Evolutionary conservation across 1,140 invertebrate genomes (phyloP).

Genomic region (Brachionus manjavacas): DNA sequence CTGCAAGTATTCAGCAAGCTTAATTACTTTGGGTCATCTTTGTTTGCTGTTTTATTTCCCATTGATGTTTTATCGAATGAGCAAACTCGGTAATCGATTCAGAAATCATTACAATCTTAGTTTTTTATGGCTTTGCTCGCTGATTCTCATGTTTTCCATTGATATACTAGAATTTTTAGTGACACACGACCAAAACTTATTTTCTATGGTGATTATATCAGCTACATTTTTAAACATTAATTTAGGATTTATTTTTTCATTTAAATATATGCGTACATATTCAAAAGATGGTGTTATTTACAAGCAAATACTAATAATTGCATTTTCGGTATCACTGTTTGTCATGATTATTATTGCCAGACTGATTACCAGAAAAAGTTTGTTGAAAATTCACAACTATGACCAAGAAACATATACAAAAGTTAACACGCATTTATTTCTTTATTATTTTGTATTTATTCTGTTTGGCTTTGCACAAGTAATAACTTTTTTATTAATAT

Average conservation of each 20-base stretch:
- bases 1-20: background rate
- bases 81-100: background rate
- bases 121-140: background rate
- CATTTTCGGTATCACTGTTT: background rate
- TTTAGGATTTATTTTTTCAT: background rate
- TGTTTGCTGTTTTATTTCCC: background rate
- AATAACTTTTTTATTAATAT: background rate
- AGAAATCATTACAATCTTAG: constrained; percentile 20
- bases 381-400: background rate
- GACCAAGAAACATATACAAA: background rate
- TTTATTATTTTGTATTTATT: constrained; percentile 21
- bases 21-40: background rate
- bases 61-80: background rate
- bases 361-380: background rate
- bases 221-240: background rate
- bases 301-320: background rate
- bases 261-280: background rate
- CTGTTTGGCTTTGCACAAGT: background rate
- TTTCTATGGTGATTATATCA: background rate
- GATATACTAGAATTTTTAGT: background rate
- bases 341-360: background rate
- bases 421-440: constrained; percentile 13
- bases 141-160: background rate
- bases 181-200: background rate
- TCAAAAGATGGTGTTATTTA: background rate